Percentiles rank a stretch among this genome's conserved stretches.
Evolutionary conservation across 2,888 invertebrate genomes (phyloP).

Genomic region (Microchrysa polita): DNA sequence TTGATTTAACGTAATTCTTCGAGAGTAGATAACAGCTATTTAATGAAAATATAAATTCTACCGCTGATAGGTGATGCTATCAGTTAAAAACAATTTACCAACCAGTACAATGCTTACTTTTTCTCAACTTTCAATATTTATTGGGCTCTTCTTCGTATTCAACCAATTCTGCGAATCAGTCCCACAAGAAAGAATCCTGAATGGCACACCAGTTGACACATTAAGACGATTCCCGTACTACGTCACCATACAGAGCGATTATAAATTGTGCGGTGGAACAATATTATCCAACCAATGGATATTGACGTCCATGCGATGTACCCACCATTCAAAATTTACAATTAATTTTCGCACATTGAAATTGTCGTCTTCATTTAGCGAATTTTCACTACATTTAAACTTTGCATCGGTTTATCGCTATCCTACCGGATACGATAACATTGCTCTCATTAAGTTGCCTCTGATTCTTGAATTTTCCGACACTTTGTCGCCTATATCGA

Average conservation of each 20-base stretch:
- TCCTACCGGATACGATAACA: slow-evolving; percentile 47
- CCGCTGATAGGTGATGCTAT: too few relatives aligned
- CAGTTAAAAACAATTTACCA: background rate
- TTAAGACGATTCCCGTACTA: slow-evolving; percentile 47
- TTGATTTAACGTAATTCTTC: too few relatives aligned
- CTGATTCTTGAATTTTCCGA: slow-evolving; percentile 36
- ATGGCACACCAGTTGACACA: slow-evolving; percentile 45
- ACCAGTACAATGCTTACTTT: too few relatives aligned
- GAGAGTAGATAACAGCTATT: too few relatives aligned
- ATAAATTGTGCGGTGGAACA: slow-evolving; percentile 40
- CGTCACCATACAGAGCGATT: slow-evolving; percentile 21
- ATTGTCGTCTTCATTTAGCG: background rate
- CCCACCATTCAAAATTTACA: background rate
- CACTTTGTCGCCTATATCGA: background rate
- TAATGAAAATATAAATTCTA: too few relatives aligned
- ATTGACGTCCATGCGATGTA: slow-evolving; percentile 40
- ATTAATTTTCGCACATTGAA: slow-evolving; percentile 3
- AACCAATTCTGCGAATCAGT: background rate
- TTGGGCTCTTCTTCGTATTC: background rate
- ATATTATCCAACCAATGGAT: slow-evolving; percentile 45
- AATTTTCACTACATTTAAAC: slow-evolving; percentile 37
- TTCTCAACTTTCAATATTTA: background rate
- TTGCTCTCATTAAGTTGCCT: slow-evolving; percentile 46
- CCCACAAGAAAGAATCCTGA: slow-evolving; percentile 36
- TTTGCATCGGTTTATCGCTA: slow-evolving; percentile 32